A percentile compares a stretch with the other conserved stretches of the same genome.
phyloP scores from a whole-genome alignment of 1,140 invertebrate genomes.

The Cotesia vestalis region DNA sequence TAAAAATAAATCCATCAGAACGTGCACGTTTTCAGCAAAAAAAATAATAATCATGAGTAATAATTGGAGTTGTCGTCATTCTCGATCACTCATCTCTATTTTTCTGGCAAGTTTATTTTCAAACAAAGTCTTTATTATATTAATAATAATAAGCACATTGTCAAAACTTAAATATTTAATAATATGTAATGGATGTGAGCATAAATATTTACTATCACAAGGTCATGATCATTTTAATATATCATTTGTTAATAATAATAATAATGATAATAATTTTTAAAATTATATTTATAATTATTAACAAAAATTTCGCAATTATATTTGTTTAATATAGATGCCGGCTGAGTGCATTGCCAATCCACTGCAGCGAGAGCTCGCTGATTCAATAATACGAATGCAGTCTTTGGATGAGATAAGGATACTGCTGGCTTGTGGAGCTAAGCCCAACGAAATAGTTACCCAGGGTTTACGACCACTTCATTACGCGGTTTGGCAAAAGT shows the following conservation, averaged over 20 bases:
- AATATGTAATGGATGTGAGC: background rate
- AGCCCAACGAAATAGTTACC: slow-evolving; percentile 79
- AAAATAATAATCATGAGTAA: slow-evolving; percentile 21
- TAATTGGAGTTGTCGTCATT: slow-evolving; percentile 17
- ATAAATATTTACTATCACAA: background rate
- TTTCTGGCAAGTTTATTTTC: slow-evolving; percentile 26
- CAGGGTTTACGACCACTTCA: slow-evolving; percentile 88
- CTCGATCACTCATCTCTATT: slow-evolving; percentile 31
- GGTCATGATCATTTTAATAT: background rate
- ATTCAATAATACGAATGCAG: slow-evolving; percentile 88
- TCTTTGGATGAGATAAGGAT: slow-evolving; percentile 87
- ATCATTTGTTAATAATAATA: background rate
- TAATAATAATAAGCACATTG: background rate
- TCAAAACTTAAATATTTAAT: background rate
- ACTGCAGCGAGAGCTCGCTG: slow-evolving; percentile 86
- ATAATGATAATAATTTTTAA: background rate
- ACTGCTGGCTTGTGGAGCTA: slow-evolving; percentile 84
- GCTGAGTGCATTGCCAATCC: slow-evolving; percentile 78
- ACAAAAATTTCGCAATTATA: background rate
- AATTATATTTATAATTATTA: background rate
- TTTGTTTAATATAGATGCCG: slow-evolving; percentile 69
- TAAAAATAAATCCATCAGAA: background rate
- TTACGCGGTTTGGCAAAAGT: slow-evolving; percentile 88
- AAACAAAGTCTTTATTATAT: slow-evolving; percentile 10
- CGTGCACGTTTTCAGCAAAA: background rate